phyloP scores from a whole-genome alignment of 2,113 vertebrate species.

The Vireo altiloquus region DNA sequence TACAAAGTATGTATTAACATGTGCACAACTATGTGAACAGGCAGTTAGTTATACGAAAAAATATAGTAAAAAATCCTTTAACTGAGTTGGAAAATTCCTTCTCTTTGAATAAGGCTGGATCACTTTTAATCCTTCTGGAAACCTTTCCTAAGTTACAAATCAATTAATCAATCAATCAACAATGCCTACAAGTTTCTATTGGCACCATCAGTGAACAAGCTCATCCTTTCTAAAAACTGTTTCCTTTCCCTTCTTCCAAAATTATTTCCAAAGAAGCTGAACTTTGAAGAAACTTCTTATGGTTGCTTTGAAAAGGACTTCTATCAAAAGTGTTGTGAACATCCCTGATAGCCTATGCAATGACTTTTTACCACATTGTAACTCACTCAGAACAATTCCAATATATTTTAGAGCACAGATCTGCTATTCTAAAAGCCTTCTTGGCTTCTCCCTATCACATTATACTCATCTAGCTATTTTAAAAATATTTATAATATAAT shows the following conservation, averaged over 20 bases:
- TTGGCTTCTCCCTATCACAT: not conserved
- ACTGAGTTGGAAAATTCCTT: not conserved
- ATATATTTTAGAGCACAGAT: not conserved
- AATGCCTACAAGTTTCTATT: not conserved
- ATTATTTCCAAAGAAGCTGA: not conserved
- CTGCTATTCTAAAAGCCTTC: not conserved
- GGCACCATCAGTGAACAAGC: not conserved
- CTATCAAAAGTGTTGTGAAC: not conserved
- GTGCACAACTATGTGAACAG: not conserved
- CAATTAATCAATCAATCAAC: not conserved
- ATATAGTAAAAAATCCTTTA: not conserved
- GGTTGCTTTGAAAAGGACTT: not conserved
- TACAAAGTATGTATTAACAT: not conserved
- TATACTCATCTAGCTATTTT: not conserved
- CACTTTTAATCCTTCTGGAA: not conserved
- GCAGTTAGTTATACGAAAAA: not conserved
- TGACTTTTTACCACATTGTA: not conserved
- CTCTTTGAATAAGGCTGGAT: not conserved
- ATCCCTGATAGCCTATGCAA: not conserved
- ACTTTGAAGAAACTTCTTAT: not conserved
- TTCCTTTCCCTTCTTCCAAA: not conserved
- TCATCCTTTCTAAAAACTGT: not conserved
- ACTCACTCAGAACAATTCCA: not conserved
- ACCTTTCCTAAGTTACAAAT: not conserved
- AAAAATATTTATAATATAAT: constrained; percentile 19